These are phyloP conservation scores for Phainopepla nitens DNA, from an alignment of 2,113 vertebrate species.

Conservation along the genomic window DNA sequence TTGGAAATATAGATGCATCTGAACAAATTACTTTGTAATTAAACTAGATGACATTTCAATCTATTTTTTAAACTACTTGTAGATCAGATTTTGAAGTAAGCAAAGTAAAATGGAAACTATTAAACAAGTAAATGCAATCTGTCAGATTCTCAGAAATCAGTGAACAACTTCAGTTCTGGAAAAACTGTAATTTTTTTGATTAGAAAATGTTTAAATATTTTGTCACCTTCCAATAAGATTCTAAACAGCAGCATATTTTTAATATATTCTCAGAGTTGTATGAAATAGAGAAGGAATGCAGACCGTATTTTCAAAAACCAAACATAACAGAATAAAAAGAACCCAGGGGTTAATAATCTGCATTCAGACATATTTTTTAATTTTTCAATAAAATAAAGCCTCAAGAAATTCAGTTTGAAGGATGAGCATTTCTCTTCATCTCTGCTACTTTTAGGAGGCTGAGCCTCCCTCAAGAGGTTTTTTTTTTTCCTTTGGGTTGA, in stretches of 20 bases:
- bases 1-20: not conserved
- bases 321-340: not conserved
- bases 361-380: not conserved
- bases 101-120: not conserved
- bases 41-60: not conserved
- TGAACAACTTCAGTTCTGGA: not conserved
- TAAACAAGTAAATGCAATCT: not conserved
- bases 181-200: not conserved
- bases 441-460: not conserved
- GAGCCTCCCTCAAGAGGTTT: not conserved
- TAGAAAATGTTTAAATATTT: not conserved
- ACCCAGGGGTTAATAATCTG: not conserved
- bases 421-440: not conserved
- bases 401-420: not conserved
- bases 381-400: not conserved
- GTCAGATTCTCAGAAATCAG: not conserved
- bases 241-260: not conserved
- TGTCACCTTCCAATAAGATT: not conserved
- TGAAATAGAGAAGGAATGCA: not conserved
- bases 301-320: not conserved
- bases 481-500: not conserved
- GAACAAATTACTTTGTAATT: not conserved
- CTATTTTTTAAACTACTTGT: not conserved
- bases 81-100: not conserved
- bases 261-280: not conserved